Percentiles rank a stretch among this genome's conserved stretches.
Evolutionary conservation across 2,113 vertebrate genomes (phyloP).

Genomic region (Aspiorhynchus laticeps): DNA sequence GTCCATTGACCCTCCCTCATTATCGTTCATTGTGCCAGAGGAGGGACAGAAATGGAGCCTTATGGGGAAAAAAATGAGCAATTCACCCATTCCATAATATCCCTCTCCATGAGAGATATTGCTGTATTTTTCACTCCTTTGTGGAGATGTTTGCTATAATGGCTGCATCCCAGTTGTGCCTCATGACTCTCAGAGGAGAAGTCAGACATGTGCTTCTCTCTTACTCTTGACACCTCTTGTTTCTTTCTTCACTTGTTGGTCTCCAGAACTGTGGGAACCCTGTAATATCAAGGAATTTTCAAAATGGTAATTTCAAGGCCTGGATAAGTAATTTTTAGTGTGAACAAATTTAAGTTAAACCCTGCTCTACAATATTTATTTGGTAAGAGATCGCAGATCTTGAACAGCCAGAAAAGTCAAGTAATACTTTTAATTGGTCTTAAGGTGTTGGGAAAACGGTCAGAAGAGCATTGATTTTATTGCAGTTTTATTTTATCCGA

Average conservation of each 20-base stretch:
- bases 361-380: background rate
- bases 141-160: conserved; percentile 2
- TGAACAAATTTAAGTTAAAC: background rate
- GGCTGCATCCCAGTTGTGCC: background rate
- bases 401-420: background rate
- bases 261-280: background rate
- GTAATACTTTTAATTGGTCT: background rate
- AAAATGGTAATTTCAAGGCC: background rate
- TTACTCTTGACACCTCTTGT: background rate
- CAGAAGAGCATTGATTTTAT: background rate
- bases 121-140: conserved; percentile 32
- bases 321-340: background rate
- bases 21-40: conserved; percentile 63
- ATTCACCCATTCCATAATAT: conserved; percentile 62
- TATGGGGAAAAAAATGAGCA: conserved; percentile 59
- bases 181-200: background rate
- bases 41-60: conserved; percentile 63
- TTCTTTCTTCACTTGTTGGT: background rate
- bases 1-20: conserved; percentile 61
- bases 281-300: background rate
- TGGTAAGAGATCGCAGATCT: background rate
- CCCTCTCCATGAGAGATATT: conserved; percentile 60
- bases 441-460: background rate
- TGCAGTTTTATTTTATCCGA: background rate
- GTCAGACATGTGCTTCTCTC: conserved; percentile 18